Base-by-base conservation (phyloP, 2,113 vertebrate genomes). In the Amphiprion ocellaris region DNA sequence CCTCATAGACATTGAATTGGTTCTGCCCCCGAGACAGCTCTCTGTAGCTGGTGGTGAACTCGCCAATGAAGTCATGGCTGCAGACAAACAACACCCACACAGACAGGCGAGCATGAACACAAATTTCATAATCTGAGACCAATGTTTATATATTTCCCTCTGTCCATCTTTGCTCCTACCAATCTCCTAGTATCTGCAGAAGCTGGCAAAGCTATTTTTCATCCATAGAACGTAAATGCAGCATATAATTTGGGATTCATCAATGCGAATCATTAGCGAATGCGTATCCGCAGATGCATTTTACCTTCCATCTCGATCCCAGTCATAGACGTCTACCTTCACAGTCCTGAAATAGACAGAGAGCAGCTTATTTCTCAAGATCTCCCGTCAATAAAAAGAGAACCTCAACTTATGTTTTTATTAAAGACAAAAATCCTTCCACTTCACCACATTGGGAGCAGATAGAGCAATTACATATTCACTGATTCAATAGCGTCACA, bases 1-100 rank as follows among this genome's bases (percentile, higher is more conserved):
- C 94, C 94, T 95, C 94, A 19, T 95, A 95, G 62, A 95, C 92
- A 30, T 93, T 98, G 89, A 99, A 99, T 92, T 99, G 97, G 92
- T 95, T 99, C 94, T 99, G 97, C 9, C 97, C 98, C 9, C 96
- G 95, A 69, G 97, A 98, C 73, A 99, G 95, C 89, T 99, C 98
- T 84, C 98, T 94, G 94, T 99, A 99, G 94, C 98, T 99, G 87
- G 98, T 99, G 81, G 98, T 98, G 89, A 99, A 99, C 92, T 99
- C 98, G 1, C 98, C 98, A 0, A 99, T 99, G 92, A 99, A 99
- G 87, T 99, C 98, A 0, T 99, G 98, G 92, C 98, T 99, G 91
- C 52, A 88, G 77, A 79, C 60, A 85, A 50, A 68, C 33, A 66
- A 69, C 74, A 69, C 60, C 80, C 77, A 78, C 68, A 75, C 72